phyloP scores from a whole-genome alignment of 2,113 vertebrate species.

The Stegastes partitus region DNA sequence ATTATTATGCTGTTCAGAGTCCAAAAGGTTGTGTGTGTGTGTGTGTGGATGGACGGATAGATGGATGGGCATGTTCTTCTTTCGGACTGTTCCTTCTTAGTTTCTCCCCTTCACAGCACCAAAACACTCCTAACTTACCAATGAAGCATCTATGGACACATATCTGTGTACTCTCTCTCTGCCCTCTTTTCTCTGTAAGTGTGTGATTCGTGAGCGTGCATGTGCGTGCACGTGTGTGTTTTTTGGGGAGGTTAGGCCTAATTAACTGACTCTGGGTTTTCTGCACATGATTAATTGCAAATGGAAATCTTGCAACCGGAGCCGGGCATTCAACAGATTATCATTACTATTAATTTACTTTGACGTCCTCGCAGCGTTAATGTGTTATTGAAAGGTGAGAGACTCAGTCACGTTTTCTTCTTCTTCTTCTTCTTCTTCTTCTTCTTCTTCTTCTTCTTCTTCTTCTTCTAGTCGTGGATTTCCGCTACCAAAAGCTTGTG shows the following conservation, averaged over 20 bases:
- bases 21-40: conserved; percentile 38
- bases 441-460: not conserved
- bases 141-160: not conserved
- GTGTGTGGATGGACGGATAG: conserved; percentile 8
- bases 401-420: not conserved
- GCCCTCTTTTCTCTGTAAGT: not conserved
- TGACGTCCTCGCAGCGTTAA: conserved; percentile 3
- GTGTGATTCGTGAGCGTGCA: not conserved
- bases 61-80: not conserved
- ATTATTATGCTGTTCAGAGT: conserved; percentile 53
- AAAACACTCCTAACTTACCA: not conserved
- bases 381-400: conserved; percentile 10
- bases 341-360: conserved; percentile 44
- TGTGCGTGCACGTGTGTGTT: not conserved
- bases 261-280: conserved; percentile 60
- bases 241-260: conserved; percentile 3
- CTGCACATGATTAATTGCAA: conserved; percentile 60
- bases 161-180: not conserved
- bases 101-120: not conserved
- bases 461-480: not conserved
- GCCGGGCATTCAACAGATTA: conserved; percentile 70
- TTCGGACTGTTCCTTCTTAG: not conserved
- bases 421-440: not conserved
- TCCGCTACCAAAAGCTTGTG: not conserved
- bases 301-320: conserved; percentile 39